These are phyloP conservation scores for Nomada ferruginata DNA, from an alignment of 2,888 invertebrate genomes.

Conservation along the genomic window DNA sequence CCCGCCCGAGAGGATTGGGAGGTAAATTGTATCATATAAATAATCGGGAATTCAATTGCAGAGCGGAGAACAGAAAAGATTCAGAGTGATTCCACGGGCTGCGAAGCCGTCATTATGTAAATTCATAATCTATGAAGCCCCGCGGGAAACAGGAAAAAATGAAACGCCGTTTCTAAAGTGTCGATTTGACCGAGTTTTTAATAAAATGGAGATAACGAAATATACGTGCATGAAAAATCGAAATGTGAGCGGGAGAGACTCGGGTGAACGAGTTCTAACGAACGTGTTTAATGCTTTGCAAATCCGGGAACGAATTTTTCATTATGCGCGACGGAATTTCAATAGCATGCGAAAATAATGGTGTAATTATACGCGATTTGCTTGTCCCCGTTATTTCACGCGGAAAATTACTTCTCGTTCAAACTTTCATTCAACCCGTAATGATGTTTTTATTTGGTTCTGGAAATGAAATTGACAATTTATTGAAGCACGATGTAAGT, in stretches of 20 bases:
- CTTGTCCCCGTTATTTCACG: slow-evolving; percentile 33
- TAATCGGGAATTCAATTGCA: too few species aligned
- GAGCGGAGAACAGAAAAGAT: too few species aligned
- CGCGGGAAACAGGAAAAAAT: not conserved
- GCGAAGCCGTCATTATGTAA: too few species aligned
- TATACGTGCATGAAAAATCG: too few species aligned
- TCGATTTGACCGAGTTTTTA: not conserved
- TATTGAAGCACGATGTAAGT: not conserved
- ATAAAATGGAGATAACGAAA: not conserved
- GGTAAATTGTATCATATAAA: too few species aligned
- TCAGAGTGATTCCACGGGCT: too few species aligned
- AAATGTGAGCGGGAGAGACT: not conserved
- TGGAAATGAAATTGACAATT: not conserved
- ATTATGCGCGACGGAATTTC: slow-evolving; percentile 41
- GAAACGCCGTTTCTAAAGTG: not conserved
- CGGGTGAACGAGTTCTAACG: slow-evolving; percentile 18
- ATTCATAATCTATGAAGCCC: too few species aligned
- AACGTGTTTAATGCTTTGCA: slow-evolving; percentile 22
- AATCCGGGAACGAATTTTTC: slow-evolving; percentile 37
- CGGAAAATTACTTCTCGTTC: slow-evolving; percentile 41
- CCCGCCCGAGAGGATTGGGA: too few species aligned
- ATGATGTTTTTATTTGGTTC: slow-evolving; percentile 30
- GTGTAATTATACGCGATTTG: slow-evolving; percentile 31
- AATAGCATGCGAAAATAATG: slow-evolving; percentile 38
- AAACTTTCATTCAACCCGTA: slow-evolving; percentile 35